phyloP scores from a whole-genome alignment of 2,888 invertebrate species.

The Drosophila emarginata region DNA sequence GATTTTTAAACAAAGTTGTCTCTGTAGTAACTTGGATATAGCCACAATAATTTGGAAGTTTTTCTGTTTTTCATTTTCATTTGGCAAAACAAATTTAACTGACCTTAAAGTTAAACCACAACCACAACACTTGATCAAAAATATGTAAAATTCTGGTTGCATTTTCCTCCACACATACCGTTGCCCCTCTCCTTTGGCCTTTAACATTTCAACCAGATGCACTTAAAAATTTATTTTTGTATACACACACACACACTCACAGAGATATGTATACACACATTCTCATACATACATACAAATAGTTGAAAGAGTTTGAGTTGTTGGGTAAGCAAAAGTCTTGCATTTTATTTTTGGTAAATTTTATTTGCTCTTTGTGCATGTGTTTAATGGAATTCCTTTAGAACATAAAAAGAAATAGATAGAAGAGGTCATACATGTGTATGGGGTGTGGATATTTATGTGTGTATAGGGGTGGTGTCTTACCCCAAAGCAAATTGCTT shows the following conservation, averaged over 20 bases:
- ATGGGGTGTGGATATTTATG: constrained; percentile 16
- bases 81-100: constrained; percentile 34
- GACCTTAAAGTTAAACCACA: constrained; percentile 18
- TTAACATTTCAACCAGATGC: constrained; percentile 35
- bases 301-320: constrained; percentile 11
- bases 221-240: constrained; percentile 41
- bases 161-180: constrained; percentile 12
- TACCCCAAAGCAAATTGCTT: constrained; percentile 59
- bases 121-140: constrained; percentile 36
- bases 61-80: constrained; percentile 28
- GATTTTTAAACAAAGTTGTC: no score
- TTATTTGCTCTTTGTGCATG: constrained; percentile 47
- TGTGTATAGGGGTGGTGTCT: constrained; percentile 7
- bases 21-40: neutral
- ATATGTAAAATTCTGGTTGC: constrained; percentile 18
- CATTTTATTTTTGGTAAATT: constrained; percentile 41
- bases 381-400: constrained; percentile 58
- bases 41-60: constrained; percentile 35
- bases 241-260: constrained; percentile 39
- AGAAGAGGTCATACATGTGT: neutral
- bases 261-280: constrained; percentile 19
- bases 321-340: constrained; percentile 18
- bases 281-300: neutral
- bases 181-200: neutral
- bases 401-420: constrained; percentile 25